Percentiles rank a stretch among this genome's conserved stretches.
These are phyloP conservation scores for Lobophora halterata DNA, from an alignment of 2,888 invertebrate species.

Conservation along the genomic window DNA sequence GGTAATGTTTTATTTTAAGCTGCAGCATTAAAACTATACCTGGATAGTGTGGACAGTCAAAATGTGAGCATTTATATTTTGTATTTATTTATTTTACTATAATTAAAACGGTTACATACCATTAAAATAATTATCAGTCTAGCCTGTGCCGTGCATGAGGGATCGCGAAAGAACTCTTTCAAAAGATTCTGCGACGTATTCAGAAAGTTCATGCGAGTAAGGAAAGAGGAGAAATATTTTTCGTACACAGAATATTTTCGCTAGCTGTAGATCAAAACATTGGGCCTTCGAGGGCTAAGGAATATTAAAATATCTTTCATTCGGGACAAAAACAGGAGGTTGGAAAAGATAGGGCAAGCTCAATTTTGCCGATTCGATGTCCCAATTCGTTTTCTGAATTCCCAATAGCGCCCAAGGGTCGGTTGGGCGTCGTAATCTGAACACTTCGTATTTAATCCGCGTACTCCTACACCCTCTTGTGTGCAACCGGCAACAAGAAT, in stretches of 20 bases:
- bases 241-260: slow-evolving; percentile 54
- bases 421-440: slow-evolving; percentile 57
- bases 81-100: too few species aligned
- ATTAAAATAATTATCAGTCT: slow-evolving; percentile 1
- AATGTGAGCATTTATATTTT: background rate
- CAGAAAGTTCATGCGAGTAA: slow-evolving; percentile 55
- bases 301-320: slow-evolving; percentile 72
- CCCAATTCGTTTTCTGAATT: slow-evolving; percentile 76
- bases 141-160: slow-evolving; percentile 35
- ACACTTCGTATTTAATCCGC: slow-evolving; percentile 71
- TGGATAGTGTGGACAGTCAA: too few species aligned
- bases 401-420: slow-evolving; percentile 67
- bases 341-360: slow-evolving; percentile 71
- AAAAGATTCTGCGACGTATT: slow-evolving; percentile 59
- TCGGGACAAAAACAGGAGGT: slow-evolving; percentile 63
- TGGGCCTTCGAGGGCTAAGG: slow-evolving; percentile 54
- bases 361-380: slow-evolving; percentile 77
- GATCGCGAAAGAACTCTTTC: slow-evolving; percentile 48
- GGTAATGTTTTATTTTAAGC: too few species aligned
- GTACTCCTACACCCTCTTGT: slow-evolving; percentile 46
- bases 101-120: too few species aligned
- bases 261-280: slow-evolving; percentile 69
- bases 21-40: too few species aligned
- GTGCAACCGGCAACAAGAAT: slow-evolving; percentile 51
- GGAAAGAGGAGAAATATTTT: slow-evolving; percentile 54